These are phyloP conservation scores for Spinus pinus DNA, from an alignment of 2,797 vertebrate genomes.

Conservation along the genomic window DNA sequence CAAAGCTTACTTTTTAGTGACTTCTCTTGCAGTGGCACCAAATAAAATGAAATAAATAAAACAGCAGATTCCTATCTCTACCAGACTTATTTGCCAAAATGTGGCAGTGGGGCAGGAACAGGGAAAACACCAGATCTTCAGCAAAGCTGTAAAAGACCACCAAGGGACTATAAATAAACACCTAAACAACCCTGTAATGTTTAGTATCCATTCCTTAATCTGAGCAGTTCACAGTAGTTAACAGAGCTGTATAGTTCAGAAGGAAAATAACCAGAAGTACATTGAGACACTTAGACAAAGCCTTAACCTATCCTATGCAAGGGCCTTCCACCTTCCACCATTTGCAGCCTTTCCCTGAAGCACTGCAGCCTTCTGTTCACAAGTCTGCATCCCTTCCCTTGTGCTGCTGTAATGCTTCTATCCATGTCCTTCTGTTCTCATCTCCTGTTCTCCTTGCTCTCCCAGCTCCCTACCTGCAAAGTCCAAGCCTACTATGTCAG, in stretches of 20 bases:
- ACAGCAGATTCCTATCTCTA: background rate
- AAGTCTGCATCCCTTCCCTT: background rate
- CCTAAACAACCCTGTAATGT: background rate
- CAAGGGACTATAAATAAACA: background rate
- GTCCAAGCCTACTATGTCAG: background rate
- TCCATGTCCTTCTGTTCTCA: background rate
- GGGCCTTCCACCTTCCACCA: background rate
- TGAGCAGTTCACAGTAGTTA: background rate
- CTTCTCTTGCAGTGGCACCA: background rate
- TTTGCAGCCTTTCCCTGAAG: background rate
- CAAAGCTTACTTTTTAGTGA: background rate
- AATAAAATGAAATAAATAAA: background rate
- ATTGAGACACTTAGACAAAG: background rate
- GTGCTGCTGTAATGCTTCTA: background rate
- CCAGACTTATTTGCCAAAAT: background rate
- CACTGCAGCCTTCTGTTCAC: background rate
- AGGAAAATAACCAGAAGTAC: background rate
- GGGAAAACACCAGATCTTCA: background rate
- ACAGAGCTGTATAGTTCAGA: background rate
- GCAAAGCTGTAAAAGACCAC: background rate
- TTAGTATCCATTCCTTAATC: background rate
- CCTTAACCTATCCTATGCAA: background rate
- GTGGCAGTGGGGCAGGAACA: fast-evolving
- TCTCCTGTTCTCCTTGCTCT: background rate
- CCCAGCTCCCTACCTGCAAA: background rate